Evolutionary conservation across 2,888 invertebrate genomes (phyloP).

Genomic region (Drosophila diplacantha): DNA sequence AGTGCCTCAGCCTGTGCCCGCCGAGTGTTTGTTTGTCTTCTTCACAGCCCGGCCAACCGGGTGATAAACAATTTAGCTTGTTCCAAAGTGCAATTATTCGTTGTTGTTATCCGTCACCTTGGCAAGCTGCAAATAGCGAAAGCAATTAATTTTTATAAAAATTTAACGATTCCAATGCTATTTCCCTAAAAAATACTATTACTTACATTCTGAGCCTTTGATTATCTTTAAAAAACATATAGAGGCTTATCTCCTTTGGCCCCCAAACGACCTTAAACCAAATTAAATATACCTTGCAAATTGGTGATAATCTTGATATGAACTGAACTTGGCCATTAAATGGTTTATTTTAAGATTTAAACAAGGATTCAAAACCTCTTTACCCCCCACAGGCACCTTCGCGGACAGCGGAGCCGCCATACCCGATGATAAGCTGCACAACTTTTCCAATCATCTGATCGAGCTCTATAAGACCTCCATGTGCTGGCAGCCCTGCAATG

Average conservation of each 20-base stretch:
- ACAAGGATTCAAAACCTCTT: background rate
- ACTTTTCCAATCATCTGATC: slow-evolving; percentile 82
- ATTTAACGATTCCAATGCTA: background rate
- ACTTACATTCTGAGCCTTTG: background rate
- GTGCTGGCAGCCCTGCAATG: slow-evolving; percentile 86
- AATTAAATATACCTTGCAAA: slow-evolving; percentile 4
- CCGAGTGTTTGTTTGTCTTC: slow-evolving; percentile 31
- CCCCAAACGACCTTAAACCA: background rate
- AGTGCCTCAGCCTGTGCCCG: slow-evolving; percentile 20
- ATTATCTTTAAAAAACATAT: background rate
- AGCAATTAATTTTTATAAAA: background rate
- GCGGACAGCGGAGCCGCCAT: slow-evolving; percentile 74
- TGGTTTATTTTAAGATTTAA: background rate
- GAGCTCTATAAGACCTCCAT: slow-evolving; percentile 84
- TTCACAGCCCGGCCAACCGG: background rate
- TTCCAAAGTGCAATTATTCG: slow-evolving; percentile 32
- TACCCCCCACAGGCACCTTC: slow-evolving; percentile 68
- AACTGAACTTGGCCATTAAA: background rate
- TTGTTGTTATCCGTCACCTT: slow-evolving; percentile 16
- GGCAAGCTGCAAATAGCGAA: background rate
- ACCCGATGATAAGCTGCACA: slow-evolving; percentile 77
- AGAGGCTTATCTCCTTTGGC: slow-evolving; percentile 4
- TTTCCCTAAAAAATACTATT: background rate
- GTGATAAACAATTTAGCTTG: slow-evolving; percentile 29
- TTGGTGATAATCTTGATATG: background rate